Evolutionary conservation across 2,888 invertebrate genomes (phyloP).

Genomic region (Cephus rjabovi): DNA sequence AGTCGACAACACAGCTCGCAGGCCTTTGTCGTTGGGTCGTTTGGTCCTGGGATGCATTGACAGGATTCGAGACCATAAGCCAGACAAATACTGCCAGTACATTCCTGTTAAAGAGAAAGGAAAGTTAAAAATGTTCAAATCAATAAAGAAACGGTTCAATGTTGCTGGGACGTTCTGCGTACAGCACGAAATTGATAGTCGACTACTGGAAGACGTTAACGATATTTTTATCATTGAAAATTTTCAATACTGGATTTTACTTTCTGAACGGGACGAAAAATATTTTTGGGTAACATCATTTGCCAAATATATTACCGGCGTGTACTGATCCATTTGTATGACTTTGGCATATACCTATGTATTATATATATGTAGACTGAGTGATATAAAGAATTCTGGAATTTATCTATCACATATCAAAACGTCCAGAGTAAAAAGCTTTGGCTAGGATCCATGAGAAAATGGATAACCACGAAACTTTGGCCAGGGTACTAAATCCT

Average conservation of each 20-base stretch:
- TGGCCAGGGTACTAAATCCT: background rate
- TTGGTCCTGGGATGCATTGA: conserved; percentile 85
- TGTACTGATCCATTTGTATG: background rate
- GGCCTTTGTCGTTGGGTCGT: conserved; percentile 85
- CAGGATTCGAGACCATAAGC: conserved; percentile 97
- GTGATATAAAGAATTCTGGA: background rate
- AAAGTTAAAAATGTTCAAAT: background rate
- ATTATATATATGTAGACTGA: too few species aligned
- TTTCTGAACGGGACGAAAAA: background rate
- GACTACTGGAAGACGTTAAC: background rate
- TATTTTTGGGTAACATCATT: background rate
- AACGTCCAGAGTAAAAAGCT: background rate
- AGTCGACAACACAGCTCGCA: conserved; percentile 94
- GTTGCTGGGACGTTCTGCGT: background rate
- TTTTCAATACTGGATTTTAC: background rate
- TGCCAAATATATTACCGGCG: background rate
- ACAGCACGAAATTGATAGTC: background rate
- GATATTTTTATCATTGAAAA: background rate
- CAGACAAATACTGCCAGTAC: conserved; percentile 97
- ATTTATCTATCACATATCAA: background rate
- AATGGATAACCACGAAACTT: background rate
- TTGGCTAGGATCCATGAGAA: background rate
- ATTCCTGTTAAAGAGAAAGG: conserved; percentile 74
- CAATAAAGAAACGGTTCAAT: background rate
- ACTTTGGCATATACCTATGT: background rate